A percentile compares a stretch with the other conserved stretches of the same genome.
These are phyloP conservation scores for Dendrophyllia cribrosa DNA, from an alignment of 64 coral and sea anemone species.

Conservation along the genomic window DNA sequence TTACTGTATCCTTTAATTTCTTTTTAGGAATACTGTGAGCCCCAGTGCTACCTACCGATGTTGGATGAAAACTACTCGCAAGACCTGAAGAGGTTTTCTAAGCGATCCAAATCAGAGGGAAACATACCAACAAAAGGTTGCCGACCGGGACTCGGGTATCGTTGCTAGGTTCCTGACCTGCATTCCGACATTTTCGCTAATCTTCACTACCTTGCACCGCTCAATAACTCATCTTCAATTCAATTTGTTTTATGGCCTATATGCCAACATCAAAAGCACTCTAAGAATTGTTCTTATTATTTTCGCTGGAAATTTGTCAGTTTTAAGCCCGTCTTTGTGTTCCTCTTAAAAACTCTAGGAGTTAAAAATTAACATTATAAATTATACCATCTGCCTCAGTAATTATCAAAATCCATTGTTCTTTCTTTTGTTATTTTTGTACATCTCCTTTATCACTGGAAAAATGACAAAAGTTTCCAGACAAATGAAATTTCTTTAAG, in stretches of 20 bases:
- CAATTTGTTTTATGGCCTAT: not conserved
- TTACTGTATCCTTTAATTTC: not conserved
- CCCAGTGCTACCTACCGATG: constrained; percentile 85
- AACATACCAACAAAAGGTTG: constrained; percentile 77
- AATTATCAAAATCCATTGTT: no score
- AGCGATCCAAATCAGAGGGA: constrained; percentile 91
- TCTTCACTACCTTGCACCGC: not conserved
- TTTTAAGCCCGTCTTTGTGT: no score
- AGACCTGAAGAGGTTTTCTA: constrained; percentile 87
- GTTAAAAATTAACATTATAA: no score
- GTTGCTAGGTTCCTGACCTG: not conserved
- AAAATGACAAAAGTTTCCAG: no score
- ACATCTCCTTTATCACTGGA: no score
- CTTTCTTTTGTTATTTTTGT: no score
- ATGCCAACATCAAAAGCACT: no score
- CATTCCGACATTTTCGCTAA: not conserved
- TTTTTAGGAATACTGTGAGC: constrained; percentile 91
- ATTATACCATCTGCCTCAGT: no score
- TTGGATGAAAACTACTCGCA: constrained; percentile 77
- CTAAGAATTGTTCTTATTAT: no score
- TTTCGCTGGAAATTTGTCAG: no score
- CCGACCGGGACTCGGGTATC: constrained; percentile 89
- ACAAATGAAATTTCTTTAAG: no score
- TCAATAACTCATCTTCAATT: not conserved
- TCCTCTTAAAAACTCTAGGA: no score